phyloP scores from a whole-genome alignment of 2,797 vertebrate species.

The Neosilurus hyrtlii region DNA sequence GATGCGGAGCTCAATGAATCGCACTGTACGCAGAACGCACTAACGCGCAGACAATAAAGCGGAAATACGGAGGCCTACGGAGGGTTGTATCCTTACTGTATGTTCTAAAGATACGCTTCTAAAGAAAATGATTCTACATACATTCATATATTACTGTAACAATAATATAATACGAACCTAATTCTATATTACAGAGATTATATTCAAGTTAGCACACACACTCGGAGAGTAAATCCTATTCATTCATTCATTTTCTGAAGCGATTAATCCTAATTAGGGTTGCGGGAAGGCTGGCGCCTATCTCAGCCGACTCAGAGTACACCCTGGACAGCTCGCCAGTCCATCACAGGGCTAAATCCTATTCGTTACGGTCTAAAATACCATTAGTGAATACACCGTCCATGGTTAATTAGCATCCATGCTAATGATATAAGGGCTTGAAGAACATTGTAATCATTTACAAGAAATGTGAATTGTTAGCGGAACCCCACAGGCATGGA shows the following conservation, averaged over 20 bases:
- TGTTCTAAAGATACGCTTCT: background rate
- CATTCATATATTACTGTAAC: background rate
- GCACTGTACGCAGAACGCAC: constrained; percentile 25
- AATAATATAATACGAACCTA: too few species aligned
- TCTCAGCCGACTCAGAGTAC: background rate
- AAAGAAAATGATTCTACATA: background rate
- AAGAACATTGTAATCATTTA: background rate
- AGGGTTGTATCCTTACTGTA: background rate
- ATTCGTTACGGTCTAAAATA: background rate
- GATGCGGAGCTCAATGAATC: constrained; percentile 14
- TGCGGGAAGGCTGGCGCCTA: too few species aligned
- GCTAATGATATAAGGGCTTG: background rate
- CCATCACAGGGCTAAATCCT: background rate
- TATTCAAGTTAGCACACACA: too few species aligned
- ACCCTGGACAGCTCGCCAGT: too few species aligned
- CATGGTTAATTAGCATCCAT: too few species aligned
- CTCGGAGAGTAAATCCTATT: too few species aligned
- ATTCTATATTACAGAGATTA: background rate
- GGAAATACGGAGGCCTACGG: constrained; percentile 8
- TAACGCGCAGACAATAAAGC: constrained; percentile 23
- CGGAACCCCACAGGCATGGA: too few species aligned
- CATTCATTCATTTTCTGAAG: too few species aligned
- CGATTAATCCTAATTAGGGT: too few species aligned
- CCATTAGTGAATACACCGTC: background rate
- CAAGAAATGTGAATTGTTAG: background rate